phyloP scores from a whole-genome alignment of 53 echinoderm and acorn worm genomes.

The Hippasteria phrygiana region DNA sequence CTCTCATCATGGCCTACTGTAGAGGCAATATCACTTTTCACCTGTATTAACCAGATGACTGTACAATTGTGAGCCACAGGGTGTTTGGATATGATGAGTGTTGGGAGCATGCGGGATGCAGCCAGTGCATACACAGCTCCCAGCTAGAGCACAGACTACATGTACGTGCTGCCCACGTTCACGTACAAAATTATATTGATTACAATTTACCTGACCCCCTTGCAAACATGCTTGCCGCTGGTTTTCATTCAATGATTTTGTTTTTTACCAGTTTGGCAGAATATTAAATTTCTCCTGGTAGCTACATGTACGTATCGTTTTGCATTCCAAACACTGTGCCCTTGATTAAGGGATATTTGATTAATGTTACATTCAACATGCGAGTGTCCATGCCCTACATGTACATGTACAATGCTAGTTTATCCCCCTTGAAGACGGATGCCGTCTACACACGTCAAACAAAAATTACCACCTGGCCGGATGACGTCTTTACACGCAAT shows the following conservation, averaged over 20 bases:
- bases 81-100: not conserved
- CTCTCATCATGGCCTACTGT: too few relatives aligned
- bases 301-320: not conserved
- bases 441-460: too few relatives aligned
- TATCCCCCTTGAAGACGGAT: too few relatives aligned
- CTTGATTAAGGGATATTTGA: too few relatives aligned
- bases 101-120: not conserved
- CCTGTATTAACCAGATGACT: too few relatives aligned
- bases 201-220: not conserved
- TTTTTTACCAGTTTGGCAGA: not conserved
- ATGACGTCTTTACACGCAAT: too few relatives aligned
- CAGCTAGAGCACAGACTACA: slow-evolving; percentile 6
- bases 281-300: slow-evolving; percentile 42
- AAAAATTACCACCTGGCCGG: too few relatives aligned
- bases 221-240: too few relatives aligned
- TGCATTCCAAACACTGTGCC: not conserved
- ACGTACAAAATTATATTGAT: slow-evolving; percentile 21
- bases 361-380: not conserved
- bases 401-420: too few relatives aligned
- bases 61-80: slow-evolving; percentile 23
- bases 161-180: not conserved
- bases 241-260: not conserved
- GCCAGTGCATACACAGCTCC: slow-evolving; percentile 21
- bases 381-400: not conserved
- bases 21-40: too few relatives aligned